Conservation (phyloP, 2,888 invertebrate genomes). For the Cosmia trapezina region DNA sequence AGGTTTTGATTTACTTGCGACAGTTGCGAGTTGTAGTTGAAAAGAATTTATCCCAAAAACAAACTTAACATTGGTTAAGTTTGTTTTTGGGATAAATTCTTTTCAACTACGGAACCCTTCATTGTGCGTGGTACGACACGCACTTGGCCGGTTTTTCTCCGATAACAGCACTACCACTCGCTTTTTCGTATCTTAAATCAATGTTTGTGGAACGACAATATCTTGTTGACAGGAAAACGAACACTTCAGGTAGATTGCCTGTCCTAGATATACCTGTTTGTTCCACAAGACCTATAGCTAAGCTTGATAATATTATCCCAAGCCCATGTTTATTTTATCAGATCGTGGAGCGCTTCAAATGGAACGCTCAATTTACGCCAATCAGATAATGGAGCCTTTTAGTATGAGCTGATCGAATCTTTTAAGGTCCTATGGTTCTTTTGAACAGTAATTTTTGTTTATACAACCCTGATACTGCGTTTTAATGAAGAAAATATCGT, state of each 20-base stretch:
- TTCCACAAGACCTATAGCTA: slow-evolving; percentile 26
- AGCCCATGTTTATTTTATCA: slow-evolving; percentile 57
- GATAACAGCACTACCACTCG: neutral
- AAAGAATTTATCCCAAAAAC: too few relatives aligned
- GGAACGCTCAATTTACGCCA: slow-evolving; percentile 46
- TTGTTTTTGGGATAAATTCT: too few relatives aligned
- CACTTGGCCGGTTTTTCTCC: too few relatives aligned
- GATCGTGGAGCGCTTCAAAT: slow-evolving; percentile 37
- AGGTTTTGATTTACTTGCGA: too few relatives aligned
- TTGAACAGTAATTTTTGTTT: slow-evolving; percentile 2
- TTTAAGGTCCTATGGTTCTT: slow-evolving; percentile 17
- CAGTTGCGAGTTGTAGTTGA: too few relatives aligned
- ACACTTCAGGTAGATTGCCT: slow-evolving; percentile 28
- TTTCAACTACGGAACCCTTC: too few relatives aligned
- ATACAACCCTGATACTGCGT: too few relatives aligned
- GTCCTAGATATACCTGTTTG: slow-evolving; percentile 42
- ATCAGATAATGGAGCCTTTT: slow-evolving; percentile 52
- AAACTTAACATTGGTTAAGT: too few relatives aligned
- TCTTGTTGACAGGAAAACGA: slow-evolving; percentile 9
- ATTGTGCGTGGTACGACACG: too few relatives aligned
- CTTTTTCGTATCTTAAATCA: slow-evolving; percentile 16
- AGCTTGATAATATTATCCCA: slow-evolving; percentile 35
- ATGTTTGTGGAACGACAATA: slow-evolving; percentile 24
- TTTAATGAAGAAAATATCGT: neutral
- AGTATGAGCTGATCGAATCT: slow-evolving; percentile 38